Evolutionary conservation across 2,797 vertebrate species (phyloP).

Genomic region (Morelia viridis): DNA sequence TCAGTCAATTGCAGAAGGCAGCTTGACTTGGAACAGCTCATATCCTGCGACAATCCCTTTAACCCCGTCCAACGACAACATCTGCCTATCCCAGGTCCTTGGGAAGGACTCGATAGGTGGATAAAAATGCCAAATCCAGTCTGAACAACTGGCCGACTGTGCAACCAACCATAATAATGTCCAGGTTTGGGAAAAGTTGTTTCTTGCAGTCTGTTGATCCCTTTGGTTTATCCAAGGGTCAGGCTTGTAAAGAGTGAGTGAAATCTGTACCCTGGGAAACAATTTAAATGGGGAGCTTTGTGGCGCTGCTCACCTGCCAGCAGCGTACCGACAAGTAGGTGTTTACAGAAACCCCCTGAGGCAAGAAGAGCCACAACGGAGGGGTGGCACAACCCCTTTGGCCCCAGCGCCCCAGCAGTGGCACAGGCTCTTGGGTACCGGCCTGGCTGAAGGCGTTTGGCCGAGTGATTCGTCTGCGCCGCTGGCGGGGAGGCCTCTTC

Average conservation of each 20-base stretch:
- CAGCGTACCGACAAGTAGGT: background rate
- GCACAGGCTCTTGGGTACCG: background rate
- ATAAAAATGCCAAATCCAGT: background rate
- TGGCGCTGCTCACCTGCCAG: background rate
- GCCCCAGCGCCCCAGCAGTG: background rate
- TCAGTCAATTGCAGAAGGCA: background rate
- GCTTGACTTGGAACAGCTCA: background rate
- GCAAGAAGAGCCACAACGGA: background rate
- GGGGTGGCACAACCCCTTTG: background rate
- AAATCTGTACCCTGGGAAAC: background rate
- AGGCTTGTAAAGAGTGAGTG: background rate
- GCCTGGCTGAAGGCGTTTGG: background rate
- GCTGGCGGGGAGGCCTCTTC: background rate
- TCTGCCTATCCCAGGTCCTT: background rate
- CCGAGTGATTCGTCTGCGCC: too few species aligned
- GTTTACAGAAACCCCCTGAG: background rate
- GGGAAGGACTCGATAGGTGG: background rate
- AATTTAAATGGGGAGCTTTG: background rate
- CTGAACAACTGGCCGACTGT: background rate
- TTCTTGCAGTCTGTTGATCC: background rate
- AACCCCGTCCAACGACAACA: background rate
- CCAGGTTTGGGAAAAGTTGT: background rate
- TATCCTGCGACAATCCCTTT: background rate
- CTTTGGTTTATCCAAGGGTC: background rate
- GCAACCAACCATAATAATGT: background rate